Base-by-base conservation (phyloP, 35 echinoderm and acorn worm species). In the Nesometra sesokonis region DNA sequence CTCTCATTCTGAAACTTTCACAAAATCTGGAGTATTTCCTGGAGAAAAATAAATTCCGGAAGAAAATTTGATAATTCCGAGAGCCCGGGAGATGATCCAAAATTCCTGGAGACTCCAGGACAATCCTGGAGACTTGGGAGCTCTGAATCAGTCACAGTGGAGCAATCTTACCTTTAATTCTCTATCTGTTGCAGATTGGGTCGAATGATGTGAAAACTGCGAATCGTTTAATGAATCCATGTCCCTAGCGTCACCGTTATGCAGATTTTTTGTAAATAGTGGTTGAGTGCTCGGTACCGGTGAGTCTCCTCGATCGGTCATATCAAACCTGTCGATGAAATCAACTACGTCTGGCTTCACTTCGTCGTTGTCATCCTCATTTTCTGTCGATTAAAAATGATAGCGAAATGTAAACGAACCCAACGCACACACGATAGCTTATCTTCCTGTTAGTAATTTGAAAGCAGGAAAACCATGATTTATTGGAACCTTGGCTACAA, bases 261-360 rank as follows among this genome's bases (percentile, higher is more conserved):
- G 8, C 8, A 67, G 52, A 19, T 67, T 11, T 27, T 67, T 67
- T 17, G 52, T 67, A 27, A 67, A 67, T 67, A 67, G 7, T 67
- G 52, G 52, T 27, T 2, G 9, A 11, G 52, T 19, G 52, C 23
- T 67, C 23, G 52, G 52, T 67, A 67, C 52, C 21, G 76, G 77
- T 46, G 78, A 80, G 32, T 76, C 87, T 81, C 32, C 47, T 35
- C 77, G 79, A 17, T 37, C 86, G 40, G 35, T 84, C 35, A 84
- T 77, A 88, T 93, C 85, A 84, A 97, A 97, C 7, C 76, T 80
- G 79, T 93, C 94, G 29, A 97, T 89, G 34, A 91, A 97, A 76
- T 97, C 94, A 30, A 97, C 91, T 17, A 89, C 81, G 88, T 97
- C 94, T 33, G 94, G 90, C 39, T 90, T 90, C 30, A 88, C 47